These are phyloP conservation scores for Drosophila pegasa DNA, from an alignment of 2,888 invertebrate genomes.

Conservation along the genomic window DNA sequence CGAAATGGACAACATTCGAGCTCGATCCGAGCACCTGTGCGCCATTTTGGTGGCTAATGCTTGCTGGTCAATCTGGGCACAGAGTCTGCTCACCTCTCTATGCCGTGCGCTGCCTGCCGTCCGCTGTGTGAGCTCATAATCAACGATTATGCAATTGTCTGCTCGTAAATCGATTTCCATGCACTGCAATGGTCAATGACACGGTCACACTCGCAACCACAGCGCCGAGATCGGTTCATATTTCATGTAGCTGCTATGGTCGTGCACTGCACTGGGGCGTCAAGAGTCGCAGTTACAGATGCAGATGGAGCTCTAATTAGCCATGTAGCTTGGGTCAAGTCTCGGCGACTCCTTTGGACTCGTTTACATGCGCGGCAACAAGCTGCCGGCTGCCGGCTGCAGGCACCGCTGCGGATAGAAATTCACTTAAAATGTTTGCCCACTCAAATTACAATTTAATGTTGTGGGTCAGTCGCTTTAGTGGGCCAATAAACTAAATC, in stretches of 20 bases:
- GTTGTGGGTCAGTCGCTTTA: conserved; percentile 77
- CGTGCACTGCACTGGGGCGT: conserved; percentile 52
- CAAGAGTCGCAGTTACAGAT: conserved; percentile 43
- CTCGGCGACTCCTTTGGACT: conserved; percentile 18
- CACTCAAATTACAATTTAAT: conserved; percentile 79
- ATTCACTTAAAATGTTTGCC: conserved; percentile 71
- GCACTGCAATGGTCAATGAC: conserved; percentile 60
- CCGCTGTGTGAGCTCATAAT: conserved; percentile 43
- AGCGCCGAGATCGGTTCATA: conserved; percentile 22
- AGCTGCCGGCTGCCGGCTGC: conserved; percentile 5
- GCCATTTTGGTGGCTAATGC: conserved; percentile 37
- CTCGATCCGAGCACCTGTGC: conserved; percentile 31
- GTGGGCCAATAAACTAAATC: conserved; percentile 77
- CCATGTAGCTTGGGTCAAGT: conserved; percentile 21
- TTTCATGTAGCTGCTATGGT: conserved; percentile 36
- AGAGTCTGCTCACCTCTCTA: background rate
- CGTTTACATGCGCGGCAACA: conserved; percentile 40
- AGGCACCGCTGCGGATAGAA: conserved; percentile 32
- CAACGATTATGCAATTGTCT: conserved; percentile 67
- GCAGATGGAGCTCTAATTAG: conserved; percentile 52
- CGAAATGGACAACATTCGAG: conserved; percentile 55
- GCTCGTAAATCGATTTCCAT: conserved; percentile 62
- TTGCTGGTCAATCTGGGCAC: conserved; percentile 5
- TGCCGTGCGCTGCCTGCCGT: background rate
- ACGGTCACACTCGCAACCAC: conserved; percentile 13